Percentiles rank a stretch among this genome's conserved stretches.
These are phyloP conservation scores for Aquatica leii DNA, from an alignment of 2,888 invertebrate species.

Conservation along the genomic window DNA sequence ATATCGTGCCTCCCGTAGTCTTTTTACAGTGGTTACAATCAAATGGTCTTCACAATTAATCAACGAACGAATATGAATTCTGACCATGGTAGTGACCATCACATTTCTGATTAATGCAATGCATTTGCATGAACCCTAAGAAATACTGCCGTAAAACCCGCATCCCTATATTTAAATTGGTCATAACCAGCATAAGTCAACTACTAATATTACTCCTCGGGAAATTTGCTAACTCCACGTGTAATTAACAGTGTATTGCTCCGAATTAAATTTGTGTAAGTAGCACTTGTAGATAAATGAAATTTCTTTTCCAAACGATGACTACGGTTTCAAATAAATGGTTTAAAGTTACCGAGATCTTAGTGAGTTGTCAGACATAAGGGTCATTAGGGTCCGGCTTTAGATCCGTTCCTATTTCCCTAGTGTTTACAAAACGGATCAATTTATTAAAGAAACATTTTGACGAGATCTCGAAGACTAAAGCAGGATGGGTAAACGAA, in stretches of 20 bases:
- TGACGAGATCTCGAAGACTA: too few relatives aligned
- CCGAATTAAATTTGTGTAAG: conserved; percentile 13
- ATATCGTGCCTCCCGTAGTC: not conserved
- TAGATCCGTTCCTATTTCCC: too few relatives aligned
- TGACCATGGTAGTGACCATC: conserved; percentile 54
- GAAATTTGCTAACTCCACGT: conserved; percentile 51
- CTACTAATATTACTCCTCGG: conserved; percentile 50
- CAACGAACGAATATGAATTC: conserved; percentile 54
- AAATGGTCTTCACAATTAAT: conserved; percentile 49
- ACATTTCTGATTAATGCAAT: conserved; percentile 19
- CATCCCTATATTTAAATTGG: conserved; percentile 53
- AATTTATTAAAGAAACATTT: too few relatives aligned
- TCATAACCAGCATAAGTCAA: conserved; percentile 58
- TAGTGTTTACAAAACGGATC: too few relatives aligned
- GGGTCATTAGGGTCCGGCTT: too few relatives aligned
- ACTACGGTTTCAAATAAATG: not conserved
- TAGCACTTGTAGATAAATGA: conserved; percentile 21
- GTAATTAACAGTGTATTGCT: too few relatives aligned
- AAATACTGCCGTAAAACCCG: conserved; percentile 53
- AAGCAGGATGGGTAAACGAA: too few relatives aligned
- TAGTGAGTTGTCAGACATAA: too few relatives aligned
- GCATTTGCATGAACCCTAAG: conserved; percentile 53
- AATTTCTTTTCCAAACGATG: conserved; percentile 10
- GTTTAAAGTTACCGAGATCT: too few relatives aligned
- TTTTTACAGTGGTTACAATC: not conserved